Conservation (phyloP, 2,888 invertebrate species). For the Agrotis segetum region DNA sequence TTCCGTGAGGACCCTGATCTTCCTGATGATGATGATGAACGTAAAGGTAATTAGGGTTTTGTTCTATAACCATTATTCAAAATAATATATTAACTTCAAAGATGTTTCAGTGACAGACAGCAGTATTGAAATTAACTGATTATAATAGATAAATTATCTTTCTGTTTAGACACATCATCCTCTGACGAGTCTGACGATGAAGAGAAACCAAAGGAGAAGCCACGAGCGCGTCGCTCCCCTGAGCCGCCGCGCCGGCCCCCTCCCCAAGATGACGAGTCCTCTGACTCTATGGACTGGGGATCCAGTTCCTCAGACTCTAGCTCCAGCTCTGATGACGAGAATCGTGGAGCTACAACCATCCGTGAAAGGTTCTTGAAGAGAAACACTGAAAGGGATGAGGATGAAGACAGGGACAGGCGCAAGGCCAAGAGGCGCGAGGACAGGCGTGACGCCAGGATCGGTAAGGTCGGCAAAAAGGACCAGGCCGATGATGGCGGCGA, state of each 20-base stretch:
- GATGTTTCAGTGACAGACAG: too few relatives aligned
- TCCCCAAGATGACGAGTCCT: conserved; percentile 94
- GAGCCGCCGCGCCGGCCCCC: conserved; percentile 85
- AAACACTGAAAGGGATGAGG: conserved; percentile 92
- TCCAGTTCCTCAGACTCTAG: conserved; percentile 95
- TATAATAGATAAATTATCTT: not conserved
- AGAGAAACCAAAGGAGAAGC: conserved; percentile 91
- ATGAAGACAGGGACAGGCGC: conserved; percentile 89
- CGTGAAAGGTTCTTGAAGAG: conserved; percentile 96
- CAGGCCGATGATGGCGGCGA: conserved; percentile 96
- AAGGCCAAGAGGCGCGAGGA: conserved; percentile 80
- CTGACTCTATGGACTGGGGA: conserved; percentile 97
- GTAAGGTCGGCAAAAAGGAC: conserved; percentile 86
- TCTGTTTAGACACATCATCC: conserved; percentile 79
- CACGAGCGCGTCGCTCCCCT: conserved; percentile 84
- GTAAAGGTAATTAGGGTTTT: conserved; percentile 89
- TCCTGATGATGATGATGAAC: conserved; percentile 96
- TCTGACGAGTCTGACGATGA: conserved; percentile 90
- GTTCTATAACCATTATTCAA: too few relatives aligned
- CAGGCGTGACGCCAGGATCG: conserved; percentile 84
- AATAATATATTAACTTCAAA: too few relatives aligned
- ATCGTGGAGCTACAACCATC: conserved; percentile 90
- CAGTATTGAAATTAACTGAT: not conserved
- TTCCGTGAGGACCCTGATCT: conserved; percentile 97
- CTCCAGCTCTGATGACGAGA: conserved; percentile 95